phyloP scores from a whole-genome alignment of 2,797 vertebrate species.

The Enteromius radiatus region DNA sequence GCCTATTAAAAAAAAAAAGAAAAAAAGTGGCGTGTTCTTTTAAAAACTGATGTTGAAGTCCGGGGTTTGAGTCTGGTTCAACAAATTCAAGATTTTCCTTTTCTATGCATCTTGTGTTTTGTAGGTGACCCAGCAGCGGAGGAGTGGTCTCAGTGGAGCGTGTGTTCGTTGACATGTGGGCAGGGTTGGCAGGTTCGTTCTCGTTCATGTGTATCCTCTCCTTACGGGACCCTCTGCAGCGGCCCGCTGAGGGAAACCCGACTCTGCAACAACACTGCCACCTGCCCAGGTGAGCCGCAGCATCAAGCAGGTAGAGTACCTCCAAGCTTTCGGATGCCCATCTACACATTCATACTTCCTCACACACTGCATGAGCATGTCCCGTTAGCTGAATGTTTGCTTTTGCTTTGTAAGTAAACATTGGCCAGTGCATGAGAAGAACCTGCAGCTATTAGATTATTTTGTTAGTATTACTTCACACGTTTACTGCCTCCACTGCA shows the following conservation, averaged over 20 bases:
- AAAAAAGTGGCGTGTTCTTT: too few species aligned
- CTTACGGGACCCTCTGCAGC: slow-evolving; percentile 96
- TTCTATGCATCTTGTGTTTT: slow-evolving; percentile 3
- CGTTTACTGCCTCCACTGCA: not conserved
- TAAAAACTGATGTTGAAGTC: not conserved
- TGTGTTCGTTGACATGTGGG: slow-evolving; percentile 95
- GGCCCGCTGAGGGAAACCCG: slow-evolving; percentile 94
- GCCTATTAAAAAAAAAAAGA: too few species aligned
- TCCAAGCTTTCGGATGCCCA: not conserved
- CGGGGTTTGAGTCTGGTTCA: not conserved
- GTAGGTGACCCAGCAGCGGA: slow-evolving; percentile 95
- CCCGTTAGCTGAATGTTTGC: slow-evolving; percentile 1
- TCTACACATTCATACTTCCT: slow-evolving; percentile 3
- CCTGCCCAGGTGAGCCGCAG: slow-evolving; percentile 88
- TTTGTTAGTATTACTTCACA: not conserved
- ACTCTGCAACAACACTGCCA: slow-evolving; percentile 94
- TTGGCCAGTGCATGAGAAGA: not conserved
- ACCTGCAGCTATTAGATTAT: not conserved
- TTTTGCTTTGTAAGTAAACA: slow-evolving; percentile 7
- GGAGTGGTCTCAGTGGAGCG: slow-evolving; percentile 99
- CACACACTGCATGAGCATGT: slow-evolving; percentile 26
- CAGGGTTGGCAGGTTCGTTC: slow-evolving; percentile 97
- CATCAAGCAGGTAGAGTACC: slow-evolving; percentile 76
- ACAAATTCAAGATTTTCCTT: not conserved
- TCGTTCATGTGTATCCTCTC: slow-evolving; percentile 95